Percentiles rank a stretch among this genome's conserved stretches.
Evolutionary conservation across 2,797 vertebrate species (phyloP).

Genomic region (Psittacula echo): DNA sequence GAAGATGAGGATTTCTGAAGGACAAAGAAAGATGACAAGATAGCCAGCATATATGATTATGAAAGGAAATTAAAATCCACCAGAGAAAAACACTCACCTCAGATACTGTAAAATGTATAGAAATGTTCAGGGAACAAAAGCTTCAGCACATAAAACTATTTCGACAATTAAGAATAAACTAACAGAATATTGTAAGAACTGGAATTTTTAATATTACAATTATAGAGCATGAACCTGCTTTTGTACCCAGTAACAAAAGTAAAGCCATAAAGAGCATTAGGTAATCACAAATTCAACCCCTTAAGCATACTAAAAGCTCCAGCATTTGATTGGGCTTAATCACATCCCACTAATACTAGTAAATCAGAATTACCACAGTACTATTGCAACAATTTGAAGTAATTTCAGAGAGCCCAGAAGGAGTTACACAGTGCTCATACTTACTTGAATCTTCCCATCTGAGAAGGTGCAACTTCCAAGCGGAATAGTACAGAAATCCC

Average conservation of each 20-base stretch:
- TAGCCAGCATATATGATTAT: neutral
- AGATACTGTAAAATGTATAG: neutral
- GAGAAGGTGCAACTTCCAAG: constrained; percentile 91
- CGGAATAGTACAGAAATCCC: constrained; percentile 96
- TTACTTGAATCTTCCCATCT: constrained; percentile 96
- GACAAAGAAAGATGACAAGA: neutral
- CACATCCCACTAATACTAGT: neutral
- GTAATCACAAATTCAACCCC: constrained; percentile 22
- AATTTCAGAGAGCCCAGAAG: neutral
- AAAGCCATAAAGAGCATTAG: constrained; percentile 46
- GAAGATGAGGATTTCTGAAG: constrained; percentile 41
- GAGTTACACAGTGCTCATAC: constrained; percentile 54
- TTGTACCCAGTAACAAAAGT: neutral
- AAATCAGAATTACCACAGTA: neutral
- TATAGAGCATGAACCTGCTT: neutral
- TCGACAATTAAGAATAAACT: neutral
- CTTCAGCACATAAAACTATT: neutral
- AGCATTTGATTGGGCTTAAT: constrained; percentile 14
- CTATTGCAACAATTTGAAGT: neutral
- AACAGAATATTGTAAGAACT: neutral
- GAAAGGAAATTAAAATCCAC: neutral
- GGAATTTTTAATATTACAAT: neutral
- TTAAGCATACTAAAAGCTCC: constrained; percentile 11
- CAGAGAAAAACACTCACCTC: neutral
- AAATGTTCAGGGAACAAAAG: neutral